Evolutionary conservation across 2,888 invertebrate species (phyloP), one percentile per base, ranked within the genome.

Genomic region (Eupeodes luniger): DNA sequence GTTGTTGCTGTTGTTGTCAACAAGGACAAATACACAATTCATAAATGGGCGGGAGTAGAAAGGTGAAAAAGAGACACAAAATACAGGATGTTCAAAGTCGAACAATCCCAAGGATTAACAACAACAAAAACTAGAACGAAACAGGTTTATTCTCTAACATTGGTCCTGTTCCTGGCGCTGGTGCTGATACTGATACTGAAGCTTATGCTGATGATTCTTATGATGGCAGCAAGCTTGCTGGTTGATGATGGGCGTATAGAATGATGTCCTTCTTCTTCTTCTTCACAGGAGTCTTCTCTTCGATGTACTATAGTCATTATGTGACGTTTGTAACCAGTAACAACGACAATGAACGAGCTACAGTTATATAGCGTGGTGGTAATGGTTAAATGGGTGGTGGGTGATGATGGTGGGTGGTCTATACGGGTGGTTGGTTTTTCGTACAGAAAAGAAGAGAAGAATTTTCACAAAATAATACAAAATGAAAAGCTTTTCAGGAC

Each of bases 401-500:
- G 77, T 59, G 72, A 12, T 51, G 57, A 6, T 44, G 11, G 4
- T 16, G 34, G 51, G 16, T 14, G 59, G 14, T 34, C 19, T 27
- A 40, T 27, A 59, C n/a, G 67, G 67, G 34, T 70, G 81, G 75
- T 70, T 76, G 79, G 44, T 59, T 76, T 87, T 64, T 62, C 72
- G 27, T 27, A 27, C n/a, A 36, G n/a, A 12, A 16, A 70, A 7
- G 55, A 14, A 82, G 64, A 61, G 72, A 80, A 74, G 84, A 75
- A 81, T 77, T 88, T 75, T 85, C 47, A 85, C 76, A 84, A 83
- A 83, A 83, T 76, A 88, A 84, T 77, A 84, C 74, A 84, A 88
- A 84, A 88, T 88, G 88, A 88, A 85, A 88, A 88, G 85, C 85
- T 81, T 88, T 88, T 88, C 88, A 88, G 49, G 27, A 85, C 88